Base-by-base conservation (phyloP, 2,888 invertebrate species). In the Latrodectus hesperus region DNA sequence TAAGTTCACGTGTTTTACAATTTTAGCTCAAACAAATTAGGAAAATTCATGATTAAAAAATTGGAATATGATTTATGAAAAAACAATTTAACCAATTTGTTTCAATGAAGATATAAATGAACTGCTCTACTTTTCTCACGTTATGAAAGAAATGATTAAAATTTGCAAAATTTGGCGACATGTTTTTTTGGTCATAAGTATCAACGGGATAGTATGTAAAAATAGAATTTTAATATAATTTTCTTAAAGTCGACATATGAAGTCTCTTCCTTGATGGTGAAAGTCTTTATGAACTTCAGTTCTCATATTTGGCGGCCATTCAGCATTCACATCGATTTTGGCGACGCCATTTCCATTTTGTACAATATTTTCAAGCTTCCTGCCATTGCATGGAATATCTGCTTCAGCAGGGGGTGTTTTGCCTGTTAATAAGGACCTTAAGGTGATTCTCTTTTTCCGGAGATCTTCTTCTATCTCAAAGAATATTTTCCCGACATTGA, bases 391-490 rank as follows among this genome's bases (percentile, higher is more conserved):
- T 9, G 8, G 14, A 14, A 11, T 55, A 55, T 22, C 60, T 17
- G 60, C 14, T 22, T n/a, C 17, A 22, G 8, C 60, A 71, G 51
- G 10, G n/a, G 49, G 14, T 10, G 49, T 26, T 9, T 5, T 60
- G 49, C 81, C 81, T 10, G 52, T 52, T 8, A 73, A 53, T 14
- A 81, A 14, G 4, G 51, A 22, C n/a, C n/a, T n/a, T 16, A 81
- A 14, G 0, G 70, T 71, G 14, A 77, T 22, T 16, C 64, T 68
- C 26, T 64, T 70, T 17, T 80, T 79, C 38, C 75, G 68, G 12
- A 80, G 79, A 12, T 70, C 51, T 74, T 88, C 82, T 70, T 73
- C 82, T n/a, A 78, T 78, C 38, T 76, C 55, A 52, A 88, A 80
- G 6, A 84, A 26, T 9, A 88, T 52, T 60, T 84, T 88, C 17